Conservation (phyloP, 2,888 invertebrate genomes). For the Cheilosia grossa region DNA sequence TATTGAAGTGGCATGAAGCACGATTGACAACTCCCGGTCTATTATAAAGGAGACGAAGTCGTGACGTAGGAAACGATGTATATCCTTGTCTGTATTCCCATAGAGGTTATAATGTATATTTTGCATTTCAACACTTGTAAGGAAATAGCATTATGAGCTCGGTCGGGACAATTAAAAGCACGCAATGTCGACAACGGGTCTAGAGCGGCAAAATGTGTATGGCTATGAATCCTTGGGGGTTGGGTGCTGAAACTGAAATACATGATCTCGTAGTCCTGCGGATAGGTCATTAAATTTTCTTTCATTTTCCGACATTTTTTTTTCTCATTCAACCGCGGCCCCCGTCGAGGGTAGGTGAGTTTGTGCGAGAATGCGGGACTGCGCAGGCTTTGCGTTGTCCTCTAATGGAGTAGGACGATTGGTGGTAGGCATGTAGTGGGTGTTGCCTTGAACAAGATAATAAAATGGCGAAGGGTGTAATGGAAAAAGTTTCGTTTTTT, state of each 20-base stretch:
- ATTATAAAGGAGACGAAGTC: slow-evolving; percentile 44
- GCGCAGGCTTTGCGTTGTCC: slow-evolving; percentile 66
- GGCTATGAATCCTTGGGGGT: slow-evolving; percentile 16
- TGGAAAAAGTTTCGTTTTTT: slow-evolving; percentile 24
- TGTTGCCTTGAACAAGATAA: slow-evolving; percentile 51
- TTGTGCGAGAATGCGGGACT: slow-evolving; percentile 32
- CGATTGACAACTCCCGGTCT: slow-evolving; percentile 75
- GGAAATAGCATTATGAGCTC: slow-evolving; percentile 3
- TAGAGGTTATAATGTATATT: background rate
- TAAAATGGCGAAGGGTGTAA: slow-evolving; percentile 45
- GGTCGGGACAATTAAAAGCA: slow-evolving; percentile 67
- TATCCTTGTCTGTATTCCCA: slow-evolving; percentile 36
- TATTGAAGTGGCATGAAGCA: slow-evolving; percentile 75
- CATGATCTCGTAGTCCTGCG: slow-evolving; percentile 52
- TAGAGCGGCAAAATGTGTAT: slow-evolving; percentile 49
- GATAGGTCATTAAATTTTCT: slow-evolving; percentile 72
- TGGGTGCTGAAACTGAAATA: background rate
- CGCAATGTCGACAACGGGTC: slow-evolving; percentile 55
- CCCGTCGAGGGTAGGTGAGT: slow-evolving; percentile 19
- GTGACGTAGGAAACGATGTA: slow-evolving; percentile 49
- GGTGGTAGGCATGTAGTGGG: slow-evolving; percentile 36
- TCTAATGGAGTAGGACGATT: slow-evolving; percentile 41
- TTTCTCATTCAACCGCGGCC: slow-evolving; percentile 38
- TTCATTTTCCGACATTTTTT: slow-evolving; percentile 56
- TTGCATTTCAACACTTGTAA: slow-evolving; percentile 36